These are phyloP conservation scores for Gallinago solitaria DNA, from an alignment of 2,797 vertebrate species.

Conservation along the genomic window DNA sequence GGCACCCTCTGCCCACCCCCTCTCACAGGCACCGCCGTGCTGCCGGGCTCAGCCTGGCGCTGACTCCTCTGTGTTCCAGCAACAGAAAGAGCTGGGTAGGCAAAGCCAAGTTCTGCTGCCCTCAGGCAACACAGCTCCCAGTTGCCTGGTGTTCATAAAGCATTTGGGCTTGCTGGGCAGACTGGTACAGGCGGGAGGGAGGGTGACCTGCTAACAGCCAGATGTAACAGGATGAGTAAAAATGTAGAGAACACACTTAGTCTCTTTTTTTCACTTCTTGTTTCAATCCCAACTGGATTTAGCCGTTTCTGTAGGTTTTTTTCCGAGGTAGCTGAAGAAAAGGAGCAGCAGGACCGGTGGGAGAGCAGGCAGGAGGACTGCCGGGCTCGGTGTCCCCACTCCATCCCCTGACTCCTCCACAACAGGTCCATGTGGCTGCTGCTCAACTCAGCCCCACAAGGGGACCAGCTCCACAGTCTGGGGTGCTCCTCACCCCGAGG, in stretches of 20 bases:
- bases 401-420: neutral
- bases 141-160: accelerated
- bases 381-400: accelerated
- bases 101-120: neutral
- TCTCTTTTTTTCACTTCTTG: no score
- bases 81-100: neutral
- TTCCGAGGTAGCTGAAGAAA: neutral
- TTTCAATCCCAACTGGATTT: neutral
- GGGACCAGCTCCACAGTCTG: neutral
- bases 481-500: neutral
- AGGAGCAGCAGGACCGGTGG: neutral
- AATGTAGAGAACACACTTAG: neutral
- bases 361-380: neutral
- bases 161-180: neutral
- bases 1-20: neutral
- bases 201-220: neutral
- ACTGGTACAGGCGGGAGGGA: accelerated
- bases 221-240: neutral
- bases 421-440: accelerated
- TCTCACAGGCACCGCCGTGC: accelerated
- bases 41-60: accelerated
- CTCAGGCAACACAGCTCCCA: neutral
- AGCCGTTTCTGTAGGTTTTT: neutral
- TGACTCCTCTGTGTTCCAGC: accelerated
- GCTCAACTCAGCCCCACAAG: neutral